Evolutionary conservation across 2,113 vertebrate genomes (phyloP).

Genomic region (Okapia johnstoni): DNA sequence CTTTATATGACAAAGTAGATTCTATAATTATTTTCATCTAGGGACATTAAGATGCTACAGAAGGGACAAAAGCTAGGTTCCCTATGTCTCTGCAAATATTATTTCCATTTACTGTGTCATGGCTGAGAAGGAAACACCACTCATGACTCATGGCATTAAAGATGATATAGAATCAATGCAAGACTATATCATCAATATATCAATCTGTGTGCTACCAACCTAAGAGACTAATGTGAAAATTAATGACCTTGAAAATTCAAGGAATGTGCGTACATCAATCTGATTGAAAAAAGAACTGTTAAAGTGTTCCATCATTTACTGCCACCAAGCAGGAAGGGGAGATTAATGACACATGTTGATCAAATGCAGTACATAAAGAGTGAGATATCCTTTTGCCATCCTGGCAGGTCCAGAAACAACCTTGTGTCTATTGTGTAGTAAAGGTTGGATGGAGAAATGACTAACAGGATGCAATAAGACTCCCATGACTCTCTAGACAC

Average conservation of each 20-base stretch:
- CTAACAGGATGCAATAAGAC: constrained; percentile 57
- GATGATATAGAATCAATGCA: constrained; percentile 64
- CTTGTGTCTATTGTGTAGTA: constrained; percentile 23
- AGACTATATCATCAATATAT: constrained; percentile 60
- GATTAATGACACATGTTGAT: constrained; percentile 69
- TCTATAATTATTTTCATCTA: not conserved
- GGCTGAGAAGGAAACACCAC: not conserved
- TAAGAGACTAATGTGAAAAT: constrained; percentile 64
- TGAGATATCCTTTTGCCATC: not conserved
- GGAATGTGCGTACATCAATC: constrained; percentile 61
- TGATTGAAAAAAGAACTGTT: constrained; percentile 57
- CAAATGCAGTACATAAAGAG: not conserved
- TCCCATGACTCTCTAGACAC: constrained; percentile 16
- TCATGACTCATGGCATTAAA: constrained; percentile 2
- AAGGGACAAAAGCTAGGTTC: not conserved
- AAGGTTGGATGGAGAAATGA: constrained; percentile 45
- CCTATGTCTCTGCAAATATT: constrained; percentile 20
- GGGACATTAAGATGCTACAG: not conserved
- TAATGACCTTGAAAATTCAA: constrained; percentile 70
- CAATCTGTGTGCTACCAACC: constrained; percentile 56
- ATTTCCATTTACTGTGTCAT: not conserved
- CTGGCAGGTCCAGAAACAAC: constrained; percentile 32
- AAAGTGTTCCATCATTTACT: constrained; percentile 54
- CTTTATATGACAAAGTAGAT: not conserved
- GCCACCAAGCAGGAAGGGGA: constrained; percentile 51